These are phyloP conservation scores for Caenorhabditis brenneri DNA, from an alignment of 1,140 invertebrate genomes.

Conservation along the genomic window DNA sequence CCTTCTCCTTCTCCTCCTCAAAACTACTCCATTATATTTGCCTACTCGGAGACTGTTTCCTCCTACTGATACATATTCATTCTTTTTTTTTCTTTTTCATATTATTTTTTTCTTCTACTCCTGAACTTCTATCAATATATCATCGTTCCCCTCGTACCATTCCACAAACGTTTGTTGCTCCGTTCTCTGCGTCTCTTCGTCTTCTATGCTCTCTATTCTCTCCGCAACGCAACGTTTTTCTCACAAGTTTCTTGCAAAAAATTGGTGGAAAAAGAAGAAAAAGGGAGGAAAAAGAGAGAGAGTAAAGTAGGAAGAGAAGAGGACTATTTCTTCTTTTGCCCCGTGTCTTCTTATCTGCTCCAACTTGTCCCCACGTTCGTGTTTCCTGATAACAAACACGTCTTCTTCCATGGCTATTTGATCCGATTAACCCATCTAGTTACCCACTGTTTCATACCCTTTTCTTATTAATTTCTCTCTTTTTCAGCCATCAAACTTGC, in stretches of 20 bases:
- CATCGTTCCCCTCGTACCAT: constrained; percentile 24
- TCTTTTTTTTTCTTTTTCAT: not conserved
- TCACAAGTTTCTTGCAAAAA: constrained; percentile 22
- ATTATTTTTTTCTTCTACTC: not conserved
- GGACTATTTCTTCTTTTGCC: not conserved
- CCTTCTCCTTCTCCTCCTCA: not conserved
- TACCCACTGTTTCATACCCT: constrained; percentile 3
- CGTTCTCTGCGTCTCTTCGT: constrained; percentile 24
- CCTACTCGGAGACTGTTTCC: not conserved
- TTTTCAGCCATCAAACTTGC: not conserved
- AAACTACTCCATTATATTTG: not conserved
- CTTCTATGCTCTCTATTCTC: not conserved
- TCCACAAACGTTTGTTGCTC: constrained; percentile 33
- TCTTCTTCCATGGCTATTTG: constrained; percentile 7
- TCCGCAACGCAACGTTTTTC: constrained; percentile 17
- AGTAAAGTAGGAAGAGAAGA: not conserved
- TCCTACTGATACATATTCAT: too few species aligned
- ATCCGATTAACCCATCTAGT: constrained; percentile 15
- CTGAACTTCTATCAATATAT: constrained; percentile 22
- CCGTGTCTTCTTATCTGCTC: constrained; percentile 13
- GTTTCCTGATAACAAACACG: constrained; percentile 28
- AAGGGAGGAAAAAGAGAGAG: not conserved
- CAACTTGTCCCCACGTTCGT: constrained; percentile 32
- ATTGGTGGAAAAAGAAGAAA: not conserved
- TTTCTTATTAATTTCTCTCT: not conserved